Base-by-base conservation (phyloP, 2,113 vertebrate species). In the Chaetorhynchus papuensis region DNA sequence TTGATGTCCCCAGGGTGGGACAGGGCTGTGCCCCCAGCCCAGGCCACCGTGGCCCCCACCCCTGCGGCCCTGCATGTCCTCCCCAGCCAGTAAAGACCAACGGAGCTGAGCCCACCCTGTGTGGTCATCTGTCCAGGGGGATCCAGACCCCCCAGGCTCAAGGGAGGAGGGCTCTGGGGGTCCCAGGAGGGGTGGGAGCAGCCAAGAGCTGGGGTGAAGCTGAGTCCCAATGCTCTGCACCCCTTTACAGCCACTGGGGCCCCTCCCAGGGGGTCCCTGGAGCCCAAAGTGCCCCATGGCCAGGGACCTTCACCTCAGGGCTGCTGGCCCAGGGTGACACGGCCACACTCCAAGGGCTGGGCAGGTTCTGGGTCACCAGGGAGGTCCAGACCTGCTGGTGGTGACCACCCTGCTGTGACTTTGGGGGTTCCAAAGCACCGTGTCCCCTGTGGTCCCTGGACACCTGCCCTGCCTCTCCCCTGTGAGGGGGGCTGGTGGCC, bases 41-140 rank as follows among this genome's bases (percentile, higher is more conserved):
- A 6, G 79, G 75, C 74, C 66, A 10, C 76, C 0, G 0, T 1
- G 4, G 56, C 33, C 37, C 49, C 63, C 44, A 33, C 37, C 50
- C 85, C 50, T 35, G 60, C 1, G 1, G 82, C 87, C 92, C 77
- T 2, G 49, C 75, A 47, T 31, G 33, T 56, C 9, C 44, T 30
- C 83, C 68, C 18, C 31, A 88, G 80, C 80, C 93, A 95, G 87
- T 94, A 96, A 96, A 96, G 80, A 86, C 64, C 83, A 87, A 50
- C 0, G 0, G 96, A 95, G 88, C 85, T 39, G 56, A 94, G 19
- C 49, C 64, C 31, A 10, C 37, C 8, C 1, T 0, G 15, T 86
- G 75, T 69, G 39, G 0, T 74, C 2, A 0, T 94, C 47, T 92
- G 57, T 94, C 16, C 42, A 21, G 45, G 77, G 27, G 39, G 7